Conservation (phyloP, 2,888 invertebrate species). For the Tholera decimalis region DNA sequence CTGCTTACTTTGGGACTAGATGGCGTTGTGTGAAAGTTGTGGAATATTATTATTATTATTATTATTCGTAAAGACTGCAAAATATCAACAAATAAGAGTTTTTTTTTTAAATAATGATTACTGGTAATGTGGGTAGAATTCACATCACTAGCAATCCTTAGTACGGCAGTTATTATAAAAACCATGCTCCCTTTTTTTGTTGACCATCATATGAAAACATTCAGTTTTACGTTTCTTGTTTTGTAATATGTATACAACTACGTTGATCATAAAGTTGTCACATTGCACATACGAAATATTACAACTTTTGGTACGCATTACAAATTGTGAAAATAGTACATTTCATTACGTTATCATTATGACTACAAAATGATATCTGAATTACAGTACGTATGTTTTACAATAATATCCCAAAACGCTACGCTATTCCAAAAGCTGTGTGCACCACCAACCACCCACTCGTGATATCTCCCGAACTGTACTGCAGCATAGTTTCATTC, state of each 20-base stretch:
- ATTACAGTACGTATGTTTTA: background rate
- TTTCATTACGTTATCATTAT: background rate
- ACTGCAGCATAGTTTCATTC: too few relatives aligned
- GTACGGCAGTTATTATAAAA: too few relatives aligned
- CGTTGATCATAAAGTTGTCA: background rate
- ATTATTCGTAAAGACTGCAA: too few relatives aligned
- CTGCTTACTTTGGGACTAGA: too few relatives aligned
- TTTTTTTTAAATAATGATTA: too few relatives aligned
- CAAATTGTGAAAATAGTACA: background rate
- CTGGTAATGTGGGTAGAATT: too few relatives aligned
- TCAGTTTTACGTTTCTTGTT: background rate
- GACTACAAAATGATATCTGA: background rate
- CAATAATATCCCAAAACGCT: background rate
- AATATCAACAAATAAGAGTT: too few relatives aligned
- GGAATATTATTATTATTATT: too few relatives aligned
- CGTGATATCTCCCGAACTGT: background rate
- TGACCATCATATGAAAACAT: background rate
- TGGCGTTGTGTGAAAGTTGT: too few relatives aligned
- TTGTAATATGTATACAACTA: background rate
- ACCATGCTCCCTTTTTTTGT: too few relatives aligned
- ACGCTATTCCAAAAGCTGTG: background rate
- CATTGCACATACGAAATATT: constrained; percentile 16
- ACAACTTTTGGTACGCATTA: background rate
- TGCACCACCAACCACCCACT: background rate
- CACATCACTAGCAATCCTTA: too few relatives aligned